phyloP scores from a whole-genome alignment of 2,888 invertebrate genomes.

The Andrena bicolor region DNA sequence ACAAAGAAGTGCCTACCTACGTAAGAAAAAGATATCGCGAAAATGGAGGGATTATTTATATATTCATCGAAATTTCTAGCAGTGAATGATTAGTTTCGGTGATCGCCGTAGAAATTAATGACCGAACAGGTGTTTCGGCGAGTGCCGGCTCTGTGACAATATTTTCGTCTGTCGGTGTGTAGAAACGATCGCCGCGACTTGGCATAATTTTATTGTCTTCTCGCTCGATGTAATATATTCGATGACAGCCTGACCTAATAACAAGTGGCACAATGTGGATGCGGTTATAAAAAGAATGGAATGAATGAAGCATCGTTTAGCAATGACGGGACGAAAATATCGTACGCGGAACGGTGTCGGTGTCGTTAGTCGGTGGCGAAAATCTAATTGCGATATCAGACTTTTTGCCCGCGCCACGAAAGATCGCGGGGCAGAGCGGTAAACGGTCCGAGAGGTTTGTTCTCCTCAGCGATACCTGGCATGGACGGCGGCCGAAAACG shows the following conservation, averaged over 20 bases:
- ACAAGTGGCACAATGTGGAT: slow-evolving; percentile 53
- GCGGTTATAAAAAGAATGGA: slow-evolving; percentile 56
- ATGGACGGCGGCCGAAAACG: neutral
- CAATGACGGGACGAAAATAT: slow-evolving; percentile 51
- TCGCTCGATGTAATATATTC: slow-evolving; percentile 55
- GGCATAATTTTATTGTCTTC: slow-evolving; percentile 69
- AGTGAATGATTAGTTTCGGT: neutral
- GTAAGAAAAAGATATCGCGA: too few species aligned
- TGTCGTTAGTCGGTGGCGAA: neutral
- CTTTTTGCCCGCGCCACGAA: neutral
- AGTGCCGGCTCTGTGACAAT: slow-evolving; percentile 45
- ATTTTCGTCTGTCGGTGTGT: slow-evolving; percentile 51
- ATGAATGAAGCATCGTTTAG: slow-evolving; percentile 51
- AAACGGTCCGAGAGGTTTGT: neutral
- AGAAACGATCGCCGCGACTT: slow-evolving; percentile 51
- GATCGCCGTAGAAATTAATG: slow-evolving; percentile 15
- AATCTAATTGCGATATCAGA: slow-evolving; percentile 1
- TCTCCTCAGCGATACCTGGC: too few species aligned
- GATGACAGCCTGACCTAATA: slow-evolving; percentile 70
- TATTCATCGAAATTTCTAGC: neutral
- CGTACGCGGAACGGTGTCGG: slow-evolving; percentile 27
- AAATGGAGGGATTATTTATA: too few species aligned
- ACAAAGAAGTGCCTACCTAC: too few species aligned
- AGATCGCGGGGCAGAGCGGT: neutral
- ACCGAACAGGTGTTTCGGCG: slow-evolving; percentile 45